A percentile compares a stretch with the other conserved stretches of the same genome.
These are phyloP conservation scores for Ptychadena robeensis DNA, from an alignment of 2,797 vertebrate genomes.

Conservation along the genomic window DNA sequence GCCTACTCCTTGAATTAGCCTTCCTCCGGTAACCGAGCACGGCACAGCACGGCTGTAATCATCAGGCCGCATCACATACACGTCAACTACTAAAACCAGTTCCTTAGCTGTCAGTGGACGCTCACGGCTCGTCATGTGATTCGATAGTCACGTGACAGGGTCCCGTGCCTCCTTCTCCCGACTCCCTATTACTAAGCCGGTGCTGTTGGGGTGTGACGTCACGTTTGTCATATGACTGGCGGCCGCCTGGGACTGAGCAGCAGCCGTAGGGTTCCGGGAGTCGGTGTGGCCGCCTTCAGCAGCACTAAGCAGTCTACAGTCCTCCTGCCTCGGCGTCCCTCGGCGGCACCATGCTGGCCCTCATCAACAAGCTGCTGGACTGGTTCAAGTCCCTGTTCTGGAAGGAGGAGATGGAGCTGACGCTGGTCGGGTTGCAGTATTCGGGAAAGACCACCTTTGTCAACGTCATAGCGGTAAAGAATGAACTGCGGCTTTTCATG, in stretches of 20 bases:
- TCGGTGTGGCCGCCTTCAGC: neutral
- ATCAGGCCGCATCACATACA: too few species aligned
- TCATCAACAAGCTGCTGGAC: conserved; percentile 78
- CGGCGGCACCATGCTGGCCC: conserved; percentile 72
- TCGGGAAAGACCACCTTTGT: conserved; percentile 80
- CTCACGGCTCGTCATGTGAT: conserved; percentile 35
- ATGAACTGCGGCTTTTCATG: too few species aligned
- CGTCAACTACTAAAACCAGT: neutral
- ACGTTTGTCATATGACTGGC: conserved; percentile 18
- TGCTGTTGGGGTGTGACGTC: conserved; percentile 5
- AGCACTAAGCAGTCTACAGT: neutral
- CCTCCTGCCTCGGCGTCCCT: neutral
- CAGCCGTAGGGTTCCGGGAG: conserved; percentile 33
- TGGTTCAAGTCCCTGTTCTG: conserved; percentile 79
- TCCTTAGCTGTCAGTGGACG: neutral
- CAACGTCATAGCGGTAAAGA: conserved; percentile 78
- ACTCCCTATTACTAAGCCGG: conserved; percentile 23
- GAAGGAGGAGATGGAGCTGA: conserved; percentile 82
- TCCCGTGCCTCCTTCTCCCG: conserved; percentile 33
- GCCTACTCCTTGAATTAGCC: too few species aligned
- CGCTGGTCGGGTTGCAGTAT: conserved; percentile 78
- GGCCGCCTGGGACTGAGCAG: neutral
- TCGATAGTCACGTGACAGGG: conserved; percentile 27
- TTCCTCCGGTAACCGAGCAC: too few species aligned
- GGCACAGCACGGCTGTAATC: too few species aligned